Conservation (phyloP, 2,113 vertebrate genomes). For the Pygoscelis adeliae region DNA sequence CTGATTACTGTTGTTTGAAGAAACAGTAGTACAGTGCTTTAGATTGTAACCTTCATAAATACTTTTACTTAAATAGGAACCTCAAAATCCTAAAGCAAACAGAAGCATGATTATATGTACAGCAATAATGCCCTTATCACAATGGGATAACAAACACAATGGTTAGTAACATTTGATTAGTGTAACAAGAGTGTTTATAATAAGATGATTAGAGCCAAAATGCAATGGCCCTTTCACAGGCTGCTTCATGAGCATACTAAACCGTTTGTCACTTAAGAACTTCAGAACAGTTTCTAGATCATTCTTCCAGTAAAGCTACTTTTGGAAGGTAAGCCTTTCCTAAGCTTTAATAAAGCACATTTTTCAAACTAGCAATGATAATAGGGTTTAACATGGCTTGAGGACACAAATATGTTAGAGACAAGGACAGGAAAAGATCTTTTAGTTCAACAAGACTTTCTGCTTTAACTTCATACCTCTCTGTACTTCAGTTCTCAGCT, state of each 20-base stretch:
- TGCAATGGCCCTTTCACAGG: neutral
- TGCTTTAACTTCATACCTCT: neutral
- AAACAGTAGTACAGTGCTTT: neutral
- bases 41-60: constrained; percentile 29
- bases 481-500: neutral
- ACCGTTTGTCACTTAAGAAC: neutral
- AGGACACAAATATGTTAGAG: neutral
- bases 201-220: constrained; percentile 9
- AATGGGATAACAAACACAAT: constrained; percentile 28
- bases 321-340: neutral
- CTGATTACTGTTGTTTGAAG: constrained; percentile 5
- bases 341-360: neutral
- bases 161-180: neutral
- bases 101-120: constrained; percentile 10
- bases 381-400: neutral
- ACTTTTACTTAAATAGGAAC: constrained; percentile 31
- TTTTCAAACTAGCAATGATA: neutral
- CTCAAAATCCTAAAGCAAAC: constrained; percentile 33
- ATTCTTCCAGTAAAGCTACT: neutral
- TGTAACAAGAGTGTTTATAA: neutral
- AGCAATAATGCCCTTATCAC: constrained; percentile 36
- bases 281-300: neutral
- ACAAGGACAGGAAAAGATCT: neutral
- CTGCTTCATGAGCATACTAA: neutral
- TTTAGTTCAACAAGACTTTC: neutral